These are phyloP conservation scores for Drosophila bunnanda DNA, from an alignment of 2,888 invertebrate species.

Conservation along the genomic window DNA sequence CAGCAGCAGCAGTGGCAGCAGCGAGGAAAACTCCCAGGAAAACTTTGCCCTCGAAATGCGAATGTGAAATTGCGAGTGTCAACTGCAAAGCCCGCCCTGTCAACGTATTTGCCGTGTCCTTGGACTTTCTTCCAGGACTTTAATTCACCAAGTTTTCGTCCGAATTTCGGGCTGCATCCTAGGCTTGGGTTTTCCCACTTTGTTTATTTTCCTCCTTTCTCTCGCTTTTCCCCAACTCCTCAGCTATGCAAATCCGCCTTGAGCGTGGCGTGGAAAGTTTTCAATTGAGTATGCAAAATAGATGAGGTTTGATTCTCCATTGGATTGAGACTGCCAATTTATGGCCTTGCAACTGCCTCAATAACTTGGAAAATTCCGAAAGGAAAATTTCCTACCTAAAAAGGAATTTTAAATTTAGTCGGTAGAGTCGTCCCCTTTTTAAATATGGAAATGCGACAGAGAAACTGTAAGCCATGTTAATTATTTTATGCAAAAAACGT, in stretches of 20 bases:
- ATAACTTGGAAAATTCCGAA: slow-evolving; percentile 4
- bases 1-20: not conserved
- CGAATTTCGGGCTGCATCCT: slow-evolving; percentile 18
- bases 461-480: slow-evolving; percentile 65
- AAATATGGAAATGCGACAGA: slow-evolving; percentile 67
- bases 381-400: not conserved
- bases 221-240: not conserved
- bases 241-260: slow-evolving; percentile 37
- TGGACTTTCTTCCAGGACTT: slow-evolving; percentile 14
- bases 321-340: slow-evolving; percentile 29
- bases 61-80: slow-evolving; percentile 27
- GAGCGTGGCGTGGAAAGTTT: slow-evolving; percentile 44
- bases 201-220: slow-evolving; percentile 6
- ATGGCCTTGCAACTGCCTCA: slow-evolving; percentile 10
- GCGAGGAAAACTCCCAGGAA: slow-evolving; percentile 24
- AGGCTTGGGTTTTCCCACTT: not conserved
- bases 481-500: slow-evolving; percentile 65
- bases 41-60: slow-evolving; percentile 36
- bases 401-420: slow-evolving; percentile 22
- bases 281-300: slow-evolving; percentile 55
- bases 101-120: slow-evolving; percentile 25
- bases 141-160: slow-evolving; percentile 28
- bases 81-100: slow-evolving; percentile 33
- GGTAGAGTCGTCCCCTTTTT: slow-evolving; percentile 33
- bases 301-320: slow-evolving; percentile 32